These are phyloP conservation scores for Drosophila melanosoma DNA, from an alignment of 2,888 invertebrate genomes.

Conservation along the genomic window DNA sequence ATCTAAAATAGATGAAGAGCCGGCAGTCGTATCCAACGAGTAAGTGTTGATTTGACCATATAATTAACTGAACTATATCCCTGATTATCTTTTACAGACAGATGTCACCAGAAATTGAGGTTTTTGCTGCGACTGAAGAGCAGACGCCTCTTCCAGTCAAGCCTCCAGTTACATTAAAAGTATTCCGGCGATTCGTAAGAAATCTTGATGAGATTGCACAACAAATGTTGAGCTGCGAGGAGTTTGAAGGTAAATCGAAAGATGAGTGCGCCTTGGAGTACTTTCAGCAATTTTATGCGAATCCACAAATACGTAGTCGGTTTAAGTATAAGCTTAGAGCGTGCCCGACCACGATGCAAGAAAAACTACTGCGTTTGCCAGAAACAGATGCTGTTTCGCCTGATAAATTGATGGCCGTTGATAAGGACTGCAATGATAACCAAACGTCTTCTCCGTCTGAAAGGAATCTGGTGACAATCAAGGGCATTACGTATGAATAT, in stretches of 20 bases:
- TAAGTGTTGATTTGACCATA: conserved; percentile 2
- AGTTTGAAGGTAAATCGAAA: conserved; percentile 25
- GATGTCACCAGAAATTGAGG: not conserved
- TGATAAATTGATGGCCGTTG: not conserved
- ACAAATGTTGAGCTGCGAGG: conserved; percentile 41
- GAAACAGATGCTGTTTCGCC: not conserved
- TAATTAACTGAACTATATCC: not conserved
- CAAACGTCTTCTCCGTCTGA: not conserved
- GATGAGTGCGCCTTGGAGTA: conserved; percentile 37
- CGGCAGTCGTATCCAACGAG: not conserved
- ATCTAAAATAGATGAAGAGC: not conserved
- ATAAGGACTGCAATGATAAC: not conserved
- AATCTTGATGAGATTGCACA: conserved; percentile 39
- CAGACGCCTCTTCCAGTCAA: not conserved
- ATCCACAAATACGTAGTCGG: conserved; percentile 38
- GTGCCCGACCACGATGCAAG: conserved; percentile 45
- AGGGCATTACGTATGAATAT: conserved; percentile 18
- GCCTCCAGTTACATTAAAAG: conserved; percentile 28
- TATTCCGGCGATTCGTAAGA: conserved; percentile 36
- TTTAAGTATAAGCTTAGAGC: conserved; percentile 38
- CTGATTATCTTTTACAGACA: conserved; percentile 1
- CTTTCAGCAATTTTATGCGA: conserved; percentile 44
- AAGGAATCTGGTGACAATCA: not conserved
- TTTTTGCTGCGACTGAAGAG: not conserved
- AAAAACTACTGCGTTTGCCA: conserved; percentile 22